A percentile compares a stretch with the other conserved stretches of the same genome.
Evolutionary conservation across 1,140 invertebrate species (phyloP).

Genomic region (Pseudomyrmex dendroicus): DNA sequence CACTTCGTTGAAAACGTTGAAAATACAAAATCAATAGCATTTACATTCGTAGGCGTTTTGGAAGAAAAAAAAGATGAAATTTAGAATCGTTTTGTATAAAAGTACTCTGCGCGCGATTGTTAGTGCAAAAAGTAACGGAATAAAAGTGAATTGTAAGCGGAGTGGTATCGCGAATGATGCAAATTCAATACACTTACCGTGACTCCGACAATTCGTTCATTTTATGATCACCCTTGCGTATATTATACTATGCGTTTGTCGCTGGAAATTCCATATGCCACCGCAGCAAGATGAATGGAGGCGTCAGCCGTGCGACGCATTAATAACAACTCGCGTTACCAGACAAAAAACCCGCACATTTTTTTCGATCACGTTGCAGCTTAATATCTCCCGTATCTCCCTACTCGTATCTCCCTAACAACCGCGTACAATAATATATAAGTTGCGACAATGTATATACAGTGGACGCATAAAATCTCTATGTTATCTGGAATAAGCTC

Average conservation of each 20-base stretch:
- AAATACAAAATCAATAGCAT: no score
- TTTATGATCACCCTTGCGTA: slow-evolving; percentile 37
- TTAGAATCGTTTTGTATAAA: neutral
- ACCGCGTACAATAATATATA: neutral
- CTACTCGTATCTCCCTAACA: no score
- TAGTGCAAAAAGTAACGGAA: slow-evolving; percentile 6
- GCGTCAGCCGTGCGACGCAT: slow-evolving; percentile 39
- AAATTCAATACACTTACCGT: slow-evolving; percentile 43
- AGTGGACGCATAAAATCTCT: neutral
- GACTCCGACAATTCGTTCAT: slow-evolving; percentile 38
- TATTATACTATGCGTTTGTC: slow-evolving; percentile 54
- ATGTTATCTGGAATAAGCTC: neutral
- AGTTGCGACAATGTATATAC: neutral
- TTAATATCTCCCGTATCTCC: slow-evolving; percentile 23
- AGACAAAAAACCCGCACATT: neutral
- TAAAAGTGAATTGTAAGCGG: slow-evolving; percentile 9
- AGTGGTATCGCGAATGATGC: slow-evolving; percentile 1
- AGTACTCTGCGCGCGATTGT: neutral
- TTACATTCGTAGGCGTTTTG: no score
- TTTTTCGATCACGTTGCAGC: slow-evolving; percentile 48
- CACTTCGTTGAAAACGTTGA: neutral
- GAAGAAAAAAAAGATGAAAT: no score
- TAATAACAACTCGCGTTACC: slow-evolving; percentile 34
- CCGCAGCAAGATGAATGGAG: slow-evolving; percentile 46
- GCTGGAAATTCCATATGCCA: slow-evolving; percentile 35